phyloP scores from a whole-genome alignment of 2,797 vertebrate genomes.

The Vultur gryphus region DNA sequence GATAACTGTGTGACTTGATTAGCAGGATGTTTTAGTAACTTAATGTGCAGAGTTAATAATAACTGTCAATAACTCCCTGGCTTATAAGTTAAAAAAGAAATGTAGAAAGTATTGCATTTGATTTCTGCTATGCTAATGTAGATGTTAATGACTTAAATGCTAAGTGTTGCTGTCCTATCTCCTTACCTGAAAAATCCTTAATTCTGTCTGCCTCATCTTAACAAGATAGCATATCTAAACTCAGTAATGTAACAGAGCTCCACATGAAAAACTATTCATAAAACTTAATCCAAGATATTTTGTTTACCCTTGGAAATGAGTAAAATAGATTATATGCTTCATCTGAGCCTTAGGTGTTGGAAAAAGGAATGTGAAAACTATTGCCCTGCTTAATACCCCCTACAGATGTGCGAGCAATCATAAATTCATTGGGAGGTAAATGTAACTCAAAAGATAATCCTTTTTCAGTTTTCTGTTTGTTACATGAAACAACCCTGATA shows the following conservation, averaged over 20 bases:
- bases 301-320: background rate
- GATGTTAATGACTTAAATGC: background rate
- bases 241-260: background rate
- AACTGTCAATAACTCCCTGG: background rate
- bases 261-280: background rate
- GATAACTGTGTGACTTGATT: background rate
- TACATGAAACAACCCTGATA: background rate
- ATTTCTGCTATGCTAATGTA: background rate
- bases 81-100: background rate
- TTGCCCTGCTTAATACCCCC: background rate
- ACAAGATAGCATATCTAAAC: background rate
- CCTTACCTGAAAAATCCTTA: background rate
- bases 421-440: background rate
- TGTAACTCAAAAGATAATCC: background rate
- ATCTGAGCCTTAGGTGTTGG: background rate
- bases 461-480: background rate
- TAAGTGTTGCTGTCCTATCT: background rate
- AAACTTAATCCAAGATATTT: background rate
- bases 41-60: background rate
- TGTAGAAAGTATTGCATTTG: background rate
- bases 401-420: background rate
- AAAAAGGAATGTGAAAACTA: background rate
- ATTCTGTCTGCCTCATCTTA: background rate
- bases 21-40: background rate
- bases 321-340: background rate